Percentiles rank a stretch among this genome's conserved stretches.
Evolutionary conservation across 1,140 invertebrate genomes (phyloP).

Genomic region (Adoxophyes honmai): DNA sequence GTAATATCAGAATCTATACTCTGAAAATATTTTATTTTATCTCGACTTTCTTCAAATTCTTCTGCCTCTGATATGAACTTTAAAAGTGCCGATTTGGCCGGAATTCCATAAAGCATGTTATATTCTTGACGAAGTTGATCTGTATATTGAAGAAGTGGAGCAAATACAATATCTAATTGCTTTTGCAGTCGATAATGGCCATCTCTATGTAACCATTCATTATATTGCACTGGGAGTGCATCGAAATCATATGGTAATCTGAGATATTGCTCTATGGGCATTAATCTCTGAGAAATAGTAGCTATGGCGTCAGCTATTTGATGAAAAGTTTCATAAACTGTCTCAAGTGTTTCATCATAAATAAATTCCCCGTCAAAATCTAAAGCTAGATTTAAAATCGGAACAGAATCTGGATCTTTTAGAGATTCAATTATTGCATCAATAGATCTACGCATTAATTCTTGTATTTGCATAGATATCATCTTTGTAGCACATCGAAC

Average conservation of each 20-base stretch:
- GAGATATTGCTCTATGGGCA: slow-evolving; percentile 72
- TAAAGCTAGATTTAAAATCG: slow-evolving; percentile 62
- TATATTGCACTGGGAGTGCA: slow-evolving; percentile 61
- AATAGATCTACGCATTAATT: slow-evolving; percentile 72
- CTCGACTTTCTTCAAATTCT: slow-evolving; percentile 77
- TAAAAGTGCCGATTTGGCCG: slow-evolving; percentile 43
- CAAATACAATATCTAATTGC: slow-evolving; percentile 57
- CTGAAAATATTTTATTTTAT: slow-evolving; percentile 80
- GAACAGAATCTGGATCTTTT: slow-evolving; percentile 52
- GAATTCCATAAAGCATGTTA: slow-evolving; percentile 53
- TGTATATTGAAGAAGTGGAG: slow-evolving; percentile 57
- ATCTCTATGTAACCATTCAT: slow-evolving; percentile 63
- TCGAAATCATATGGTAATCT: slow-evolving; percentile 59
- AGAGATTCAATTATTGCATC: slow-evolving; percentile 58
- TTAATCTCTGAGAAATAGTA: slow-evolving; percentile 67
- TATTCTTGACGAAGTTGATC: slow-evolving; percentile 53
- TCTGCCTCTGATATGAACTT: slow-evolving; percentile 50
- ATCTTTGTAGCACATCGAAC: slow-evolving; percentile 65
- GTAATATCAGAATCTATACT: slow-evolving; percentile 78
- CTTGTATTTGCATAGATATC: slow-evolving; percentile 73
- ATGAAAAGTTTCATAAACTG: slow-evolving; percentile 65
- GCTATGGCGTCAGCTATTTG: slow-evolving; percentile 66
- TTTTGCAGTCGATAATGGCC: slow-evolving; percentile 58
- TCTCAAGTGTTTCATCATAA: slow-evolving; percentile 66
- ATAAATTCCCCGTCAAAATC: slow-evolving; percentile 72